phyloP scores from a whole-genome alignment of 2,888 invertebrate species.

The Tenthredo distinguenda region DNA sequence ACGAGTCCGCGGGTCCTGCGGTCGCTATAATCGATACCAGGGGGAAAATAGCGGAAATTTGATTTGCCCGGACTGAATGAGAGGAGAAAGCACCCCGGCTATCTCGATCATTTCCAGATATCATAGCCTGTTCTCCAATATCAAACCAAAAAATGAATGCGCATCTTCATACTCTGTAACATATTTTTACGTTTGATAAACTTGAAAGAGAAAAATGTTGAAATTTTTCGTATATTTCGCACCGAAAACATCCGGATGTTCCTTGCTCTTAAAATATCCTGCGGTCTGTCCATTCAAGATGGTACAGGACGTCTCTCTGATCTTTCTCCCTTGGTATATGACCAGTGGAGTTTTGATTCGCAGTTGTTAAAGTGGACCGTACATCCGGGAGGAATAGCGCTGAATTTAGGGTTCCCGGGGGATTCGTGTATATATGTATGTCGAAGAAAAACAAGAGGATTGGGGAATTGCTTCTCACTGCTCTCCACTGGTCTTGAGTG shows the following conservation, averaged over 20 bases:
- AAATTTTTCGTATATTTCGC: background rate
- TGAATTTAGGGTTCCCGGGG: background rate
- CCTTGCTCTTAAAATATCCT: background rate
- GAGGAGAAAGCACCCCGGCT: background rate
- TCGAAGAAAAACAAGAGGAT: background rate
- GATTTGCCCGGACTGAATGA: background rate
- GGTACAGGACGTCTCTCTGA: background rate
- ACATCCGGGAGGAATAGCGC: background rate
- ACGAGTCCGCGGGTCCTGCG: background rate
- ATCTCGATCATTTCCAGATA: background rate
- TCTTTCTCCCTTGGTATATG: background rate
- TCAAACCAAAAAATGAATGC: background rate
- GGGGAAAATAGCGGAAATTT: slow-evolving; percentile 26
- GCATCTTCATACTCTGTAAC: background rate
- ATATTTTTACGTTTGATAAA: background rate
- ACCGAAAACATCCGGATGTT: background rate
- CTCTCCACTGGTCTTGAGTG: background rate
- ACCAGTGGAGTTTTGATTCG: background rate
- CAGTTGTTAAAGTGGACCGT: slow-evolving; percentile 8
- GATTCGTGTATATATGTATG: background rate
- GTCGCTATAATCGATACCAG: slow-evolving; percentile 8
- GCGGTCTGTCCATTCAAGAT: background rate
- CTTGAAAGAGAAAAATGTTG: background rate
- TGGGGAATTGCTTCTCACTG: slow-evolving; percentile 6
- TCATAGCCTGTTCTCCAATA: background rate